phyloP scores from a whole-genome alignment of 2,113 vertebrate genomes.

The Alligator mississippiensis region DNA sequence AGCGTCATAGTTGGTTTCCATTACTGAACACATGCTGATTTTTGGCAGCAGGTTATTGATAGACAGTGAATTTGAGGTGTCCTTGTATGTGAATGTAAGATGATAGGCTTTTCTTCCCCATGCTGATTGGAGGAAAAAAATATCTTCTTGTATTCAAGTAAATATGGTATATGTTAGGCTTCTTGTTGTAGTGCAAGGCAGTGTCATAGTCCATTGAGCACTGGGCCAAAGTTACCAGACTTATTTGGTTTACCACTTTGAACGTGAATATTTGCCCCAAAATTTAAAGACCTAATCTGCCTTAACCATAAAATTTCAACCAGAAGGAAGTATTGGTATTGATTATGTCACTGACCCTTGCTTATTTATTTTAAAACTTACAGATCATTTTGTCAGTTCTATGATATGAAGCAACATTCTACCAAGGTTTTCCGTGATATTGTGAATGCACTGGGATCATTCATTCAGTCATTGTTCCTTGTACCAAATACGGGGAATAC shows the following conservation, averaged over 20 bases:
- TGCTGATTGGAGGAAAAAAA: background rate
- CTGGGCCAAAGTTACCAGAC: background rate
- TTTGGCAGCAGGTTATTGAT: too few relatives aligned
- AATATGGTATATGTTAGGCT: background rate
- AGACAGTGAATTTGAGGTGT: too few relatives aligned
- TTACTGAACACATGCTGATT: too few relatives aligned
- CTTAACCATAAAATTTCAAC: background rate
- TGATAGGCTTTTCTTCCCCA: background rate
- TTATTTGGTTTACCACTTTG: background rate
- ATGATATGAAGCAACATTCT: slow-evolving; percentile 99
- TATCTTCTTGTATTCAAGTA: background rate
- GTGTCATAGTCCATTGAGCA: background rate
- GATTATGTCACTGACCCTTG: too few relatives aligned
- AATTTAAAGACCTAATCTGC: background rate
- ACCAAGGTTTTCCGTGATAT: slow-evolving; percentile 99
- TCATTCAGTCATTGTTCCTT: slow-evolving; percentile 98
- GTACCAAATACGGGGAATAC: slow-evolving; percentile 85
- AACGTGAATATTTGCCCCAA: background rate
- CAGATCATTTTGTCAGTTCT: slow-evolving; percentile 98
- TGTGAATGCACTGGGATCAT: slow-evolving; percentile 96
- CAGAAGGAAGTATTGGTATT: background rate
- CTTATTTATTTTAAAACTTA: slow-evolving; percentile 38
- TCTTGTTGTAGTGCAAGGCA: background rate
- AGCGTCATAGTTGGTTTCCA: too few relatives aligned
- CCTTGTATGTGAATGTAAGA: too few relatives aligned